Evolutionary conservation across 2,113 vertebrate species (phyloP).

Genomic region (Pachypanchax playfairii): DNA sequence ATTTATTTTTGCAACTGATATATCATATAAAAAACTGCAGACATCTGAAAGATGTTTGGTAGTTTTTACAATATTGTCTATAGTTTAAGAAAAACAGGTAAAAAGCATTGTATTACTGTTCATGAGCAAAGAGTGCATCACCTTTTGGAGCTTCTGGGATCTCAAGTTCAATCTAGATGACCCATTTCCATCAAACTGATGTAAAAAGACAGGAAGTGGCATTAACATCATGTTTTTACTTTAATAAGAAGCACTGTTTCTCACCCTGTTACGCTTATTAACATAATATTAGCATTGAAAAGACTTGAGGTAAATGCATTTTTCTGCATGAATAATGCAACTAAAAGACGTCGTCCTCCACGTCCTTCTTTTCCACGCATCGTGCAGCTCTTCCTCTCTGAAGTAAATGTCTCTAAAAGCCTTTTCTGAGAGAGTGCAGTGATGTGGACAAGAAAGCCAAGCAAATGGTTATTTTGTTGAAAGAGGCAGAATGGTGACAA

Average conservation of each 20-base stretch:
- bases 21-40: too few species aligned
- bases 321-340: constrained; percentile 79
- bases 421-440: constrained; percentile 56
- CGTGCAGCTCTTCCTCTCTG: constrained; percentile 27
- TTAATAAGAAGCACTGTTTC: constrained; percentile 51
- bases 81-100: neutral
- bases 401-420: constrained; percentile 71
- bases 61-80: too few species aligned
- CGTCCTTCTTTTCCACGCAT: constrained; percentile 46
- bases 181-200: constrained; percentile 33
- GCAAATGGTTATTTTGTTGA: constrained; percentile 62
- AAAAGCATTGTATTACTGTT: constrained; percentile 5
- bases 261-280: constrained; percentile 63
- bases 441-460: constrained; percentile 60
- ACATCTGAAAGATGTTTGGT: too few species aligned
- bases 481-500: constrained; percentile 59
- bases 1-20: too few species aligned
- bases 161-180: constrained; percentile 18
- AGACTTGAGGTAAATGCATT: constrained; percentile 66
- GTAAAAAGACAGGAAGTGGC: constrained; percentile 42
- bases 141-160: constrained; percentile 18
- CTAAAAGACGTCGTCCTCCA: constrained; percentile 50
- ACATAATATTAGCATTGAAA: constrained; percentile 74
- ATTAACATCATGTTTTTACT: constrained; percentile 67
- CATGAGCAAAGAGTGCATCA: constrained; percentile 7